A percentile compares a stretch with the other conserved stretches of the same genome.
phyloP scores from a whole-genome alignment of 2,113 vertebrate species.

The Chloebia gouldiae region DNA sequence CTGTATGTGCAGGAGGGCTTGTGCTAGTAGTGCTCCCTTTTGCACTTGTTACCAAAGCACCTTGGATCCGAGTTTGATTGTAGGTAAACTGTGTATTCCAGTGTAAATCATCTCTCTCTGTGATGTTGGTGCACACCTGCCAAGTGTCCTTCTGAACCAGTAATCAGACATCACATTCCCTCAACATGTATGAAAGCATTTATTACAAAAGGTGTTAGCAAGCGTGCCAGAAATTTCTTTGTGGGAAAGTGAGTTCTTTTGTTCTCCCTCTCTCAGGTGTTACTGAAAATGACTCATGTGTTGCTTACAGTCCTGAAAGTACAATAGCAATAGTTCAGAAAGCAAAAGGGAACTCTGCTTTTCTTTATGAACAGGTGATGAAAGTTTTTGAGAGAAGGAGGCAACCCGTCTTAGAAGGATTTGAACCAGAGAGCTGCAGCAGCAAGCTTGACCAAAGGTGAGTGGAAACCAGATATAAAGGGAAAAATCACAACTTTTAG shows the following conservation, averaged over 20 bases:
- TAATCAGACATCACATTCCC: background rate
- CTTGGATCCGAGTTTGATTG: background rate
- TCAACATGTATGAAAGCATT: background rate
- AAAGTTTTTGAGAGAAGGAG: background rate
- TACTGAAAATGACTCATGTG: background rate
- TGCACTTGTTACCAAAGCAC: background rate
- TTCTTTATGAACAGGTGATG: conserved; percentile 19
- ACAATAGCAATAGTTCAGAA: background rate
- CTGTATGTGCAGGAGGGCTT: background rate
- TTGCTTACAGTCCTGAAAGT: background rate
- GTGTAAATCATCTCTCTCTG: background rate
- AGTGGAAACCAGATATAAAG: background rate
- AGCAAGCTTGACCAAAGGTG: background rate
- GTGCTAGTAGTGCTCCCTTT: background rate
- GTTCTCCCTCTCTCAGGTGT: background rate
- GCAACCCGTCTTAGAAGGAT: background rate
- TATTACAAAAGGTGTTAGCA: background rate
- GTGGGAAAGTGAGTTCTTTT: conserved; percentile 4
- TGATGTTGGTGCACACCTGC: background rate
- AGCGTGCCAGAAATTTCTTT: background rate
- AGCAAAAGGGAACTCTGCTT: background rate
- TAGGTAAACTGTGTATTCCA: background rate
- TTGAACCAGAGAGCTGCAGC: background rate
- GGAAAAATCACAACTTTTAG: background rate
- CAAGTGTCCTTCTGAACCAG: background rate